Base-by-base conservation (phyloP, 2,113 vertebrate genomes). In the Pagrus major region DNA sequence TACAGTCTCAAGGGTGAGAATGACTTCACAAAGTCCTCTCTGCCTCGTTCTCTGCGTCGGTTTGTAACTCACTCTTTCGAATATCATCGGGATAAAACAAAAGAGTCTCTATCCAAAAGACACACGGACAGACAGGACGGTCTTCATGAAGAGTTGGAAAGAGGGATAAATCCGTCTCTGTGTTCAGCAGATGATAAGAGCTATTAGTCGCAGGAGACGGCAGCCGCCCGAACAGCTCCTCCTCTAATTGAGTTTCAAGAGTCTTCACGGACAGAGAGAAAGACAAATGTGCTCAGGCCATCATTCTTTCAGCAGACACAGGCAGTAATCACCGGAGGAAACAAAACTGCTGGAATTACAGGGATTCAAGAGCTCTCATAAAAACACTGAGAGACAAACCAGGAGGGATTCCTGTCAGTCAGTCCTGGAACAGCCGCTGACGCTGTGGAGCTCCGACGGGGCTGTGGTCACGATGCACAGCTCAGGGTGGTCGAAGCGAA, bases 161-260 rank as follows among this genome's bases (percentile, higher is more conserved):
- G 39, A 70, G 44, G 58, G 59, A 71, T 79, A 76, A 72, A 88
- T 76, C 75, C 16, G 7, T 69, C 42, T n/a, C 0, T 25, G 59
- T 27, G 46, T 55, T 61, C 52, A 11, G 29, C 65, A 41, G 59
- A 88, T 71, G 56, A 81, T 68, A 59, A 75, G 86, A 88, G 60
- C 52, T 63, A 82, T 81, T 76, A 76, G 70, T 60, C 55, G 37
- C 82, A 54, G 74, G 78, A 78, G 86, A 88, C 74, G 14, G 8
- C 76, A 2, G 72, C 56, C 2, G 27, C 71, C 35, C 44, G 44
- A 51, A 0, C 39, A 8, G 56, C 51, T 6, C 1, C 56, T 70
- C 72, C 69, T 80, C 77, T 81, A 20, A 87, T 74, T 81, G 75
- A 88, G 66, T 85, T 88, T 85, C 86, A 88, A 76, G 71, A 88